Conservation (phyloP, 2,113 vertebrate species). For the Psilopogon haemacephalus region DNA sequence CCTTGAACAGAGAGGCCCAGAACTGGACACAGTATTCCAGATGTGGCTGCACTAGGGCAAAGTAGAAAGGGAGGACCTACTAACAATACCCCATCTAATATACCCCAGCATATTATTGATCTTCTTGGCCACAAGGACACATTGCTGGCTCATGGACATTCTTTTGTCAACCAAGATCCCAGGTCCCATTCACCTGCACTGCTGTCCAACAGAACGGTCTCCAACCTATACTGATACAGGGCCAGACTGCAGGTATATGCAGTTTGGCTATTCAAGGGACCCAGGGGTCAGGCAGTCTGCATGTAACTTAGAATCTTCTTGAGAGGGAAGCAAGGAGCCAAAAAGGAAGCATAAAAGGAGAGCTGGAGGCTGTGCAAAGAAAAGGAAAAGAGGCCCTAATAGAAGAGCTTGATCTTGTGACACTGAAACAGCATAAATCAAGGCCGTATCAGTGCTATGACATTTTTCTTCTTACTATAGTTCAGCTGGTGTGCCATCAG, state of each 20-base stretch:
- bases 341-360: not conserved
- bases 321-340: not conserved
- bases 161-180: too few species aligned
- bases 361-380: not conserved
- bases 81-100: too few species aligned
- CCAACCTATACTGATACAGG: too few species aligned
- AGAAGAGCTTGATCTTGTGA: not conserved
- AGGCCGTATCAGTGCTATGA: not conserved
- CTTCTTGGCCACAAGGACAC: too few species aligned
- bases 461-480: not conserved
- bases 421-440: not conserved
- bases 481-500: not conserved
- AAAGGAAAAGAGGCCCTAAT: not conserved
- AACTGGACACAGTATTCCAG: too few species aligned
- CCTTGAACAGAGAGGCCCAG: too few species aligned
- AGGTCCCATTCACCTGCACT: too few species aligned
- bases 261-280: not conserved
- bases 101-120: too few species aligned
- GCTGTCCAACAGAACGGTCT: too few species aligned
- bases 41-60: too few species aligned
- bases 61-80: too few species aligned
- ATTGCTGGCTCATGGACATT: too few species aligned
- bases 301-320: not conserved
- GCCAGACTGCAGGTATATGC: not conserved
- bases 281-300: not conserved